These are phyloP conservation scores for Cavia porcellus DNA, from an alignment of 2,113 vertebrate species.

Conservation along the genomic window DNA sequence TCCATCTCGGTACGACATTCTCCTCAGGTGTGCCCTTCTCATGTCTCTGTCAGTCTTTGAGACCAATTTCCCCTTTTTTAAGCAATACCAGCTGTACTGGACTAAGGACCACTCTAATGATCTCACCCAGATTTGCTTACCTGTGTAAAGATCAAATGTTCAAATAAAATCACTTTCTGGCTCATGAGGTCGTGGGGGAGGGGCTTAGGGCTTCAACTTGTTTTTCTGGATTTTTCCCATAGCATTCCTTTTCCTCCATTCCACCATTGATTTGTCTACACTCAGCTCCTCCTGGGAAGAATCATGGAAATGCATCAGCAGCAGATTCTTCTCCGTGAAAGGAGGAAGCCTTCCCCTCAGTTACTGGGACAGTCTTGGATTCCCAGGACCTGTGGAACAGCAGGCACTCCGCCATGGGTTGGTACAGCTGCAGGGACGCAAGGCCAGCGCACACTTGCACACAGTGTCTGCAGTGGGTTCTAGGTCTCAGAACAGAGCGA, in stretches of 20 bases:
- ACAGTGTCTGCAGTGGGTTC: not conserved
- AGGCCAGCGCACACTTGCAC: not conserved
- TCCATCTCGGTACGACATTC: rapidly evolving
- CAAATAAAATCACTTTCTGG: not conserved
- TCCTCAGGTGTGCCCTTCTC: not conserved
- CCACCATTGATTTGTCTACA: too few relatives aligned
- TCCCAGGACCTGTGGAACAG: not conserved
- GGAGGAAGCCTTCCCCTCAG: not conserved
- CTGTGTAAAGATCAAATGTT: not conserved
- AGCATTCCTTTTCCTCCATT: not conserved
- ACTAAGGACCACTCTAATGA: not conserved
- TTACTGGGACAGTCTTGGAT: not conserved
- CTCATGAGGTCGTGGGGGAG: not conserved
- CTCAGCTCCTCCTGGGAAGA: not conserved
- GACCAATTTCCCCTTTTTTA: not conserved
- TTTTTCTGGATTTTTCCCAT: not conserved
- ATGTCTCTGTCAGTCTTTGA: not conserved
- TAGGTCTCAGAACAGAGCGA: not conserved
- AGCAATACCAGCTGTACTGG: not conserved
- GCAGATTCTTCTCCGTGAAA: not conserved
- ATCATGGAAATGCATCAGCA: not conserved
- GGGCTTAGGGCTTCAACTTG: not conserved
- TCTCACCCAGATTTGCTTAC: not conserved
- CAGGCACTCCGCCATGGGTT: too few relatives aligned
- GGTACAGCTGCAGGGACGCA: not conserved